Percentiles rank a stretch among this genome's conserved stretches.
These are phyloP conservation scores for Zhuqinia jingwanae DNA, from an alignment of 2,888 invertebrate species.

Conservation along the genomic window DNA sequence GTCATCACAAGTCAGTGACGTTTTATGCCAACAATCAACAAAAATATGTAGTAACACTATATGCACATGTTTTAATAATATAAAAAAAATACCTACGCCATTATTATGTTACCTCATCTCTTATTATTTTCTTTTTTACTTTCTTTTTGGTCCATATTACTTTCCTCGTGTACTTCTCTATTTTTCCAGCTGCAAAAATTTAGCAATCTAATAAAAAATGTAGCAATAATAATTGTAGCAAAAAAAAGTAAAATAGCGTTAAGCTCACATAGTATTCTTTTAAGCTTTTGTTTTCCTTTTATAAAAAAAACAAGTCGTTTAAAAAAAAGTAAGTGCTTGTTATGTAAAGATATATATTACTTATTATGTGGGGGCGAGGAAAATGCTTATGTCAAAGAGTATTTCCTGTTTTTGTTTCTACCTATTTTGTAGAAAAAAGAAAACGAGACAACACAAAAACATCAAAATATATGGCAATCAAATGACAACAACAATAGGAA, in stretches of 20 bases:
- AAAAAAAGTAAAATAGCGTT: too few relatives aligned
- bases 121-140: background rate
- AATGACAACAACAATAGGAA: background rate
- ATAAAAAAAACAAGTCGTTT: background rate
- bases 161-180: background rate
- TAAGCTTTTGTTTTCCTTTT: too few relatives aligned
- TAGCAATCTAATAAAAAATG: slow-evolving; percentile 26
- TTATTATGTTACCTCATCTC: slow-evolving; percentile 5
- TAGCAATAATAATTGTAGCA: background rate
- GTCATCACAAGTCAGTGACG: background rate
- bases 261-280: background rate
- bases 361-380: slow-evolving; percentile 12
- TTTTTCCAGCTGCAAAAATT: slow-evolving; percentile 9
- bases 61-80: slow-evolving; percentile 1
- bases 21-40: too few relatives aligned
- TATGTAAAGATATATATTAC: background rate
- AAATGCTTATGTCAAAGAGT: slow-evolving; percentile 21
- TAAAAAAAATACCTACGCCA: slow-evolving; percentile 20
- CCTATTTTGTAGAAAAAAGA: background rate
- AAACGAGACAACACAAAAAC: background rate
- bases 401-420: too few relatives aligned
- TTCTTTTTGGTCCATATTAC: background rate
- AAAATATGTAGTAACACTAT: background rate
- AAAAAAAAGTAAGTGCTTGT: background rate
- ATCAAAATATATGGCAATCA: background rate